A percentile compares a stretch with the other conserved stretches of the same genome.
These are phyloP conservation scores for Volucella zonaria DNA, from an alignment of 2,888 invertebrate species.

Conservation along the genomic window DNA sequence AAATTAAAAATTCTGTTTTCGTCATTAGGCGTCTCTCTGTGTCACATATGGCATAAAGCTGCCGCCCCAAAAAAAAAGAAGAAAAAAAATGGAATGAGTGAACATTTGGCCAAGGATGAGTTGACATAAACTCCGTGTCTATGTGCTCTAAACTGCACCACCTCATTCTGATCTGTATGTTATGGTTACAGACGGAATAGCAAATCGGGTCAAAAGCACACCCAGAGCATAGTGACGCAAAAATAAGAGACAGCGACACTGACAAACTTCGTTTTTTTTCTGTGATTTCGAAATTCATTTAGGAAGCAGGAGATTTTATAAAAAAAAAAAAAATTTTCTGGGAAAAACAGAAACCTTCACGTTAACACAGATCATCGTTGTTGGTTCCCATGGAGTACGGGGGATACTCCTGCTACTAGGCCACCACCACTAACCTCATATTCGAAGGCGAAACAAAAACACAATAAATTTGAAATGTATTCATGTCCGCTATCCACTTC, in stretches of 20 bases:
- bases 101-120: slow-evolving; percentile 58
- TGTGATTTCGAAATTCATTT: slow-evolving; percentile 49
- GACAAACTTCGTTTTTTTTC: neutral
- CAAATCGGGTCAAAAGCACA: slow-evolving; percentile 58
- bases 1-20: slow-evolving; percentile 68
- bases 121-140: slow-evolving; percentile 60
- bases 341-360: slow-evolving; percentile 59
- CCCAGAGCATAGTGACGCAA: slow-evolving; percentile 28
- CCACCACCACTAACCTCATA: slow-evolving; percentile 14
- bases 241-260: slow-evolving; percentile 23
- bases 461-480: slow-evolving; percentile 48
- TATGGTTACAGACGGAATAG: slow-evolving; percentile 62
- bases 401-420: neutral
- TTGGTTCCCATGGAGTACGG: slow-evolving; percentile 5
- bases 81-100: slow-evolving; percentile 31
- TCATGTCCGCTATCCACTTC: neutral
- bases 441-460: slow-evolving; percentile 26
- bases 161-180: slow-evolving; percentile 37
- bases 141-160: slow-evolving; percentile 48
- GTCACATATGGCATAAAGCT: slow-evolving; percentile 36
- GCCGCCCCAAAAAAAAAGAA: slow-evolving; percentile 7
- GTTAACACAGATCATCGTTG: slow-evolving; percentile 37
- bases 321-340: slow-evolving; percentile 31
- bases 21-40: slow-evolving; percentile 32
- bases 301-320: slow-evolving; percentile 45